Evolutionary conservation across 2,113 vertebrate species (phyloP).

Genomic region (Uria lomvia): DNA sequence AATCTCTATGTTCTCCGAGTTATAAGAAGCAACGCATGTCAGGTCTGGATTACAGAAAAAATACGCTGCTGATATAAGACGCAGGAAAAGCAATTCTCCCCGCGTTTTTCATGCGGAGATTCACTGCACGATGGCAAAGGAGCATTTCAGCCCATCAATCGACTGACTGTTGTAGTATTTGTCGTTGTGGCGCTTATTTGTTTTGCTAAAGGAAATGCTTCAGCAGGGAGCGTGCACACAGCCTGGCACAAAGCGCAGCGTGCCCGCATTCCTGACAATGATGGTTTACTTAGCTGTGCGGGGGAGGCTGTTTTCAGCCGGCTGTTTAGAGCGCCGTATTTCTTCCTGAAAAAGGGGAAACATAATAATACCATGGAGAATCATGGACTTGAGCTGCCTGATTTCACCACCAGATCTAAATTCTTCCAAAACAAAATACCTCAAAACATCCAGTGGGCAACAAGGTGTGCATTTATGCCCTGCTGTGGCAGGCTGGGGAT

Average conservation of each 20-base stretch:
- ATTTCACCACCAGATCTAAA: constrained; percentile 18
- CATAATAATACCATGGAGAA: background rate
- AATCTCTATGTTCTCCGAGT: background rate
- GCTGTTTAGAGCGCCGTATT: background rate
- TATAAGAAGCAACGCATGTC: background rate
- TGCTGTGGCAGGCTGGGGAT: background rate
- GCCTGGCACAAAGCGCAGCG: background rate
- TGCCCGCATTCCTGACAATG: constrained; percentile 25
- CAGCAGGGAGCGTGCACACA: background rate
- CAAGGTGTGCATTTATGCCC: background rate
- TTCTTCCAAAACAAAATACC: constrained; percentile 54
- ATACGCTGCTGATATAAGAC: background rate
- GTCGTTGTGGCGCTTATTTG: background rate
- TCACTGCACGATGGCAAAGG: background rate
- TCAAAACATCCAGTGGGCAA: constrained; percentile 16
- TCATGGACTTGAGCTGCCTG: background rate
- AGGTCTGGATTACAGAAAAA: background rate
- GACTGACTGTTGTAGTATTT: constrained; percentile 35
- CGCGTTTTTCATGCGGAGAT: background rate
- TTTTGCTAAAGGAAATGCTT: constrained; percentile 49
- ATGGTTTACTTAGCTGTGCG: constrained; percentile 35
- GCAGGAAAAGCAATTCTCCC: background rate
- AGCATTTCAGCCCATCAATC: background rate
- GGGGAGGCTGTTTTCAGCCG: background rate
- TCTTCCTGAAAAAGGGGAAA: constrained; percentile 19